Evolutionary conservation across 2,113 vertebrate species (phyloP), one percentile per base, ranked within the genome.

Genomic region (Thomomys bottae): DNA sequence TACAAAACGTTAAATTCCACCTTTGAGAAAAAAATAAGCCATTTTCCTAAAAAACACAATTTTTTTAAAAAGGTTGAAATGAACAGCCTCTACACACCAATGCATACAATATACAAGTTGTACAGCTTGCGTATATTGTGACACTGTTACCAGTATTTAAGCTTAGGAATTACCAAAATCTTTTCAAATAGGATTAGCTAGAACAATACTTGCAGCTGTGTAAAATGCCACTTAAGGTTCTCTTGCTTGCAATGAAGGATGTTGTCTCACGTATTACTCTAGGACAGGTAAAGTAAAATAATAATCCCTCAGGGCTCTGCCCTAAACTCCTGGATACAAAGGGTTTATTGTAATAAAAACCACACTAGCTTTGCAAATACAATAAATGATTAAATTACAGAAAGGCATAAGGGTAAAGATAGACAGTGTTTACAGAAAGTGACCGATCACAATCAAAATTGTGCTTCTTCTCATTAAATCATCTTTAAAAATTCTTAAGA

Each of bases 271-370:
- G 98, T 96, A 96, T 98, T 95, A 96, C 96, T 97, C 96, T 97
- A 95, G 94, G 95, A 94, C 86, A 92, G 95, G 97, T 95, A 97
- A 97, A 75, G 94, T 94, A 95, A 98, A 97, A 94, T 95, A 97
- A 96, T 93, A 97, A 95, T 96, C 94, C 97, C 98, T 98, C 94
- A 98, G 98, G 98, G 98, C 99, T 98, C 98, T 98, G 98, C 98
- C 99, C 98, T 98, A 98, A 98, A 98, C 98, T 98, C 97, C 98
- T 98, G 98, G 98, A 98, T 98, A 98, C 98, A 98, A 98, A 99
- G 98, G 98, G 98, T 98, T 98, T 98, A 98, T 98, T 84, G 75
- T 83, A 81, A 98, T 98, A 97, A 98, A 98, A 97, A 97, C 98
- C 98, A 97, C 97, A 97, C 96, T 97, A 97, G 95, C 96, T 97